A percentile compares a stretch with the other conserved stretches of the same genome.
Conservation (phyloP, 2,888 invertebrate genomes). For the Mythimna impura region DNA sequence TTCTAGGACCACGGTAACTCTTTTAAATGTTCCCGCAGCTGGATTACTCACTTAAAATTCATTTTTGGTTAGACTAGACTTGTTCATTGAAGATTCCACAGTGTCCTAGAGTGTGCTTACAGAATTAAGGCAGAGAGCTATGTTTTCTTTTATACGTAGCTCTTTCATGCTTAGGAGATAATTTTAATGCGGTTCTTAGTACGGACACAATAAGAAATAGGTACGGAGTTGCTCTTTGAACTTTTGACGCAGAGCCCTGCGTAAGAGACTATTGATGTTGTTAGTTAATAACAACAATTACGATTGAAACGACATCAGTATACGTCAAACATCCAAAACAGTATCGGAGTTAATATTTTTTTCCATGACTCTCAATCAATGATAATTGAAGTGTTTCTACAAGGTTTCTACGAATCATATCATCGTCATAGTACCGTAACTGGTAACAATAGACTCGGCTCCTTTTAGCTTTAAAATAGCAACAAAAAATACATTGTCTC, state of each 20-base stretch:
- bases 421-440: conserved; percentile 71
- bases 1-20: no score
- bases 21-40: no score
- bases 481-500: conserved; percentile 79
- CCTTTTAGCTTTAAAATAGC: conserved; percentile 73
- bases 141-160: not conserved
- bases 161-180: not conserved
- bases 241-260: conserved; percentile 12
- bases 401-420: conserved; percentile 61
- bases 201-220: no score
- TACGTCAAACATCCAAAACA: conserved; percentile 17
- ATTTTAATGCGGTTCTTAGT: not conserved
- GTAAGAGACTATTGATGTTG: not conserved
- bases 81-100: not conserved
- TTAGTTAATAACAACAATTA: not conserved
- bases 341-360: conserved; percentile 30
- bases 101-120: not conserved
- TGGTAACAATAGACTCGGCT: conserved; percentile 76
- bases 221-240: conserved; percentile 18
- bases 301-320: not conserved
- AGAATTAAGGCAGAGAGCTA: not conserved
- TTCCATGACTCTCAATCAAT: conserved; percentile 57
- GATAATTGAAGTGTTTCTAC: conserved; percentile 62
- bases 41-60: no score
- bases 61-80: no score